Conservation (phyloP, 30 jellyfish, hydroid and myxozoan genomes). For the Aurelia aurita complex sp. Pacific region DNA sequence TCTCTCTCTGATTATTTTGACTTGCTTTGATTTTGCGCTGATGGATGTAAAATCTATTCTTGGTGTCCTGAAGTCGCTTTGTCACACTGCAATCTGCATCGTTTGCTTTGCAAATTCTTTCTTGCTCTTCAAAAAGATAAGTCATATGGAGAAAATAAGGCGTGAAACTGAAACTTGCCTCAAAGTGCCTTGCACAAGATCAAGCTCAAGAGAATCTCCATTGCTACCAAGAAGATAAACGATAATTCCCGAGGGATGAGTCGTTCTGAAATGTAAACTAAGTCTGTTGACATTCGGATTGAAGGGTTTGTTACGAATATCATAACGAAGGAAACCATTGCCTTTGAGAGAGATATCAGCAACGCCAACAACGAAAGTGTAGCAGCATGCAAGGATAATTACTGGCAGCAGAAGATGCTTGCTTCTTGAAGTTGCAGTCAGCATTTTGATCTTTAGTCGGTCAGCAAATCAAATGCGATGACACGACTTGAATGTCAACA, state of each 20-base stretch:
- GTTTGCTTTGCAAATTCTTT: too few relatives aligned
- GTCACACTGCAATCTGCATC: too few relatives aligned
- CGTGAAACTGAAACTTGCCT: slow-evolving; percentile 28
- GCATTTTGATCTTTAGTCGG: slow-evolving; percentile 2
- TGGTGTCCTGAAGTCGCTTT: too few relatives aligned
- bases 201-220: slow-evolving; percentile 41
- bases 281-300: slow-evolving; percentile 66
- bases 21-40: too few relatives aligned
- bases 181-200: slow-evolving; percentile 64
- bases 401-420: too few relatives aligned
- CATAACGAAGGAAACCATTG: slow-evolving; percentile 56
- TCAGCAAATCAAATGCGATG: not conserved
- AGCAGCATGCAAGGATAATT: too few relatives aligned
- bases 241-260: slow-evolving; percentile 66
- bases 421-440: too few relatives aligned
- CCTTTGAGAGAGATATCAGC: slow-evolving; percentile 55
- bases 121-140: not conserved
- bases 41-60: too few relatives aligned
- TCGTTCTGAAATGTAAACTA: slow-evolving; percentile 51
- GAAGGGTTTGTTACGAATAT: slow-evolving; percentile 50
- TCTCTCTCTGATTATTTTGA: too few relatives aligned
- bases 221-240: slow-evolving; percentile 35
- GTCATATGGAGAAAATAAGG: not conserved
- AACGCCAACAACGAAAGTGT: too few relatives aligned
- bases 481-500: not conserved